These are phyloP conservation scores for Pseudolaguvia tuberculata DNA, from an alignment of 2,113 vertebrate genomes.

Conservation along the genomic window DNA sequence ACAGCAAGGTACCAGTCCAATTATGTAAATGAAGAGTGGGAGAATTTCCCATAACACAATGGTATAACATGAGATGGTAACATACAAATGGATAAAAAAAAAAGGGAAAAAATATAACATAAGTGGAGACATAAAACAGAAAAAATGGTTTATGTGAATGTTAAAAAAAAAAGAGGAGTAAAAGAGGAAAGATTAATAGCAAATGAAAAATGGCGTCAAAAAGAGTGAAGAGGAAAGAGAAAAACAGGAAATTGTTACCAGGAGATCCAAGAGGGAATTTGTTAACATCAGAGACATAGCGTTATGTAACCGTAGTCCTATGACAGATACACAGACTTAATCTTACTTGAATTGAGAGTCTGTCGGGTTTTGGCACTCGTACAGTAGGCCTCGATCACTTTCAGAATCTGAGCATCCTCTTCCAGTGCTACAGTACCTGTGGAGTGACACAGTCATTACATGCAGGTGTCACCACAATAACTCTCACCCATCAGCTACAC, in stretches of 20 bases:
- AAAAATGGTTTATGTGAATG: not conserved
- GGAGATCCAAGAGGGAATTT: conserved; percentile 52
- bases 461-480: not conserved
- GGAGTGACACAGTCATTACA: not conserved
- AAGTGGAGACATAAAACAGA: not conserved
- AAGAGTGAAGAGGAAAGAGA: conserved; percentile 60
- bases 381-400: conserved; percentile 98
- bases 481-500: not conserved
- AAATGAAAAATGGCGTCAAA: conserved; percentile 41
- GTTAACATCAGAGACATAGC: conserved; percentile 49
- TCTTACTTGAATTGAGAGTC: conserved; percentile 98
- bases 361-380: conserved; percentile 99
- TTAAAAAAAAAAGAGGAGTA: not conserved
- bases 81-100: conserved; percentile 74
- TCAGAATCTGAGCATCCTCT: conserved; percentile 97
- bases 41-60: conserved; percentile 36
- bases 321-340: conserved; percentile 11
- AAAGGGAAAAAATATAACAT: conserved; percentile 11
- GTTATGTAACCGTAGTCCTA: conserved; percentile 18
- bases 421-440: conserved; percentile 95
- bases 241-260: conserved; percentile 66
- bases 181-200: conserved; percentile 43
- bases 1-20: conserved; percentile 1
- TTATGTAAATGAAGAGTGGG: conserved; percentile 29
- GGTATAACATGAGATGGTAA: conserved; percentile 55